A percentile compares a stretch with the other conserved stretches of the same genome.
Conservation (phyloP, 53 echinoderm and acorn worm genomes). For the Arbacia lixula region DNA sequence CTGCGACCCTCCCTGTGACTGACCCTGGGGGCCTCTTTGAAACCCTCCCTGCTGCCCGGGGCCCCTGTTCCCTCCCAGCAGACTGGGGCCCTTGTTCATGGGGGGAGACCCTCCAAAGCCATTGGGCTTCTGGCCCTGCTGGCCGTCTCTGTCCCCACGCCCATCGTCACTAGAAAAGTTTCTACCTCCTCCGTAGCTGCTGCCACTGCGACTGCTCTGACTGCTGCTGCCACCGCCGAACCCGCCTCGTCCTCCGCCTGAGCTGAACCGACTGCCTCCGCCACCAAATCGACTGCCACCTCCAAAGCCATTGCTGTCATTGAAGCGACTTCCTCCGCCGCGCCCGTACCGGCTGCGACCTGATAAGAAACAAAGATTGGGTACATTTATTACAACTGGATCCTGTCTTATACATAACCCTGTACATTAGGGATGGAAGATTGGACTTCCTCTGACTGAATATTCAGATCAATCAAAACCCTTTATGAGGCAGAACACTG, state of each 20-base stretch:
- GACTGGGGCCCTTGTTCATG: constrained; percentile 35
- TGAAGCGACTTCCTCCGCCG: constrained; percentile 41
- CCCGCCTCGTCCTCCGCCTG: not conserved
- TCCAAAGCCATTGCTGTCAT: constrained; percentile 31
- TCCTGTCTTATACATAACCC: too few relatives aligned
- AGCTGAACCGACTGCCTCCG: constrained; percentile 30
- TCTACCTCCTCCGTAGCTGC: constrained; percentile 58
- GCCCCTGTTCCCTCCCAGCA: not conserved
- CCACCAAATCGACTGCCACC: constrained; percentile 33
- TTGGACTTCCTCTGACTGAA: too few relatives aligned
- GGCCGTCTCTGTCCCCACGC: constrained; percentile 15
- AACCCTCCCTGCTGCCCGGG: constrained; percentile 20
- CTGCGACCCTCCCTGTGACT: constrained; percentile 4
- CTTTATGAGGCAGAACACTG: too few relatives aligned
- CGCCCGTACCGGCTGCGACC: constrained; percentile 54
- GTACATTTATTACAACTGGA: too few relatives aligned
- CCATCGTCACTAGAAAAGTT: constrained; percentile 46
- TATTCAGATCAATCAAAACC: too few relatives aligned
- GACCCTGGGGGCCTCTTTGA: constrained; percentile 17
- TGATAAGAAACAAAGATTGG: too few relatives aligned
- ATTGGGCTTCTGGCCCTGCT: constrained; percentile 34
- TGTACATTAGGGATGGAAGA: too few relatives aligned
- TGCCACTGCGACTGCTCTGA: constrained; percentile 52
- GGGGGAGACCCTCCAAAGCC: constrained; percentile 51
- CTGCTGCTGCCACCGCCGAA: constrained; percentile 59